Percentiles rank a stretch among this genome's conserved stretches.
These are phyloP conservation scores for Tichodroma muraria DNA, from an alignment of 2,113 vertebrate species.

Conservation along the genomic window DNA sequence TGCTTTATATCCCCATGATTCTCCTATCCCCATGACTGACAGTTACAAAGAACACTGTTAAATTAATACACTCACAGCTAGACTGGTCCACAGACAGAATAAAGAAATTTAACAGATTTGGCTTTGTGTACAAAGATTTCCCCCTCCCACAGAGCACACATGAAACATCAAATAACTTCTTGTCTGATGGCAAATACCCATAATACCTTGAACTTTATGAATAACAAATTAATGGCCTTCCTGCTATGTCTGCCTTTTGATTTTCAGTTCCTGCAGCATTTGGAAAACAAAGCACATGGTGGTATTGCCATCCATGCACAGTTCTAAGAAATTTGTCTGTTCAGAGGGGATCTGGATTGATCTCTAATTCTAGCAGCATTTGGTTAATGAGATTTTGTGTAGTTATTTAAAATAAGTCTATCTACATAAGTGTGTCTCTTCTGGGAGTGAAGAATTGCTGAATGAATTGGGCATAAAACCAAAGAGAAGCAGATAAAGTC, in stretches of 20 bases:
- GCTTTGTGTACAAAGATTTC: neutral
- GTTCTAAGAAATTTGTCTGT: neutral
- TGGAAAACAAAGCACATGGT: neutral
- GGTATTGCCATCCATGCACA: neutral
- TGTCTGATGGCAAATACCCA: neutral
- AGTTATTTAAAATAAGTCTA: neutral
- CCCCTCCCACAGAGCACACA: neutral
- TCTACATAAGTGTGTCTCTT: neutral
- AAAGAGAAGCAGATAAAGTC: neutral
- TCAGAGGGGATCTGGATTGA: neutral
- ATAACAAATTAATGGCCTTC: neutral
- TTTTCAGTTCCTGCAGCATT: neutral
- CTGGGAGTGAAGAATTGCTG: neutral
- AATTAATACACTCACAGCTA: neutral
- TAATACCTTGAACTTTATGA: neutral
- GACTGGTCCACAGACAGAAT: neutral
- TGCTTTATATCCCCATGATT: conserved; percentile 28
- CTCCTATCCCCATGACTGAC: conserved; percentile 17
- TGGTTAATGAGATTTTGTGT: neutral
- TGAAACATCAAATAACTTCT: neutral
- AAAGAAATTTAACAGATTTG: neutral
- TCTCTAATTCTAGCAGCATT: neutral
- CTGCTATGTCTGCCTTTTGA: neutral
- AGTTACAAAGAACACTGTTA: neutral
- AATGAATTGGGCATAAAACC: neutral